Evolutionary conservation across 1,140 invertebrate genomes (phyloP), one percentile per base, ranked within the genome.

Genomic region (Penaeus chinensis): DNA sequence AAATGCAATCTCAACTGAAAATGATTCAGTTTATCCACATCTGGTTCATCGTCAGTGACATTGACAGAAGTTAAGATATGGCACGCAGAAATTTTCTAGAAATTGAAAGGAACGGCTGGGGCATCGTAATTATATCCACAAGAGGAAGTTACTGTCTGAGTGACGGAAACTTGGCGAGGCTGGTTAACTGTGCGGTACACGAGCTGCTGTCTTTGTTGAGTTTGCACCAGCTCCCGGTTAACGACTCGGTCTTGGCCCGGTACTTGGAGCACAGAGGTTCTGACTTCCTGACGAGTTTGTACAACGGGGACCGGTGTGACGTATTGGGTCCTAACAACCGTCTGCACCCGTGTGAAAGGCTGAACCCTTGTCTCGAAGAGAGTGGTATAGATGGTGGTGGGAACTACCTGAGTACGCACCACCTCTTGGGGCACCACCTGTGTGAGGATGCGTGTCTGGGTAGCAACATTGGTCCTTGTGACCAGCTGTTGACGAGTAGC

Each of bases 61-160:
- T 2, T 54, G 11, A 54, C 10, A 54, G 54, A 54, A 2, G 10
- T 54, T 54, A 54, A 2, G 16, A 11, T 54, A 42, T 42, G 4
- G 37, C 37, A 42, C 37, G 37, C 4, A 42, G 7, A 4, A 42
- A 42, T 71, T 32, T 24, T n/a, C 20, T 32, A 69, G 54, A 82
- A 82, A 20, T 27, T 82, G 80, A 82, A n/a, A 13, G 80, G 80
- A 69, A 42, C 60, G 80, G 60, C 27, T 13, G 80, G 80, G 8
- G 24, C 80, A 24, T 60, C 16, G 47, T 82, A 82, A 54, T 82
- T 82, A 54, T 82, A 82, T n/a, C 66, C 80, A 54, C 80, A 82
- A 37, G 80, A 54, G 3, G 37, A 37, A 32, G 80, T 82, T n/a
- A 61, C 65, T 22, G 80, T 82, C 60, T 27, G 24, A 18, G 65